Conservation (phyloP, 2,113 vertebrate genomes). For the Bucco capensis region DNA sequence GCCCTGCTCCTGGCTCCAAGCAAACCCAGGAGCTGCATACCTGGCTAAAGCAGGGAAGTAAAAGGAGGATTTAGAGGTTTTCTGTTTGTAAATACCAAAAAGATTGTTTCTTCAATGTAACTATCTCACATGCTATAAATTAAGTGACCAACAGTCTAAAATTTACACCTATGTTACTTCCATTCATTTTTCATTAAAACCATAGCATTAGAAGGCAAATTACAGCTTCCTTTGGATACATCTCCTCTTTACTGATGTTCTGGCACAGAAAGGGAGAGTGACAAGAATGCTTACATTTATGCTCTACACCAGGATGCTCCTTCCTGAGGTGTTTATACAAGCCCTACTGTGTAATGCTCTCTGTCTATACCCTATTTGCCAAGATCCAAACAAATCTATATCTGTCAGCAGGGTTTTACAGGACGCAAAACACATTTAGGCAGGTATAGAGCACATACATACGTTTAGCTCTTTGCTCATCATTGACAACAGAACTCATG, state of each 20-base stretch:
- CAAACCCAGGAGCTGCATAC: not conserved
- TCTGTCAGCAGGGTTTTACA: not conserved
- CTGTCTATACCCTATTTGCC: not conserved
- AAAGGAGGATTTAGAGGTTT: not conserved
- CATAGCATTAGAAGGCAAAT: not conserved
- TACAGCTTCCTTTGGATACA: not conserved
- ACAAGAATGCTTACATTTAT: not conserved
- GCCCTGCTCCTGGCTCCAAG: not conserved
- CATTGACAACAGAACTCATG: constrained; percentile 60
- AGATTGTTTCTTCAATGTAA: not conserved
- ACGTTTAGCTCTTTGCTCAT: constrained; percentile 84
- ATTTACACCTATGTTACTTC: not conserved
- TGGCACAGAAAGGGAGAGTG: not conserved
- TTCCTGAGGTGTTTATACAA: not conserved
- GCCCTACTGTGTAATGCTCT: not conserved
- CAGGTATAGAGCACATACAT: not conserved
- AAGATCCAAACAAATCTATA: not conserved
- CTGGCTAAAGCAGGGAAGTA: not conserved
- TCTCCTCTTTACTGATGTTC: not conserved
- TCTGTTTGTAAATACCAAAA: not conserved
- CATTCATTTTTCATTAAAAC: not conserved
- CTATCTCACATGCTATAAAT: not conserved
- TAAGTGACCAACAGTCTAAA: not conserved
- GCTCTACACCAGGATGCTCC: not conserved
- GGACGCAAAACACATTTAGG: not conserved